phyloP scores from a whole-genome alignment of 1,140 invertebrate genomes.

The Bathynomus jamesi region DNA sequence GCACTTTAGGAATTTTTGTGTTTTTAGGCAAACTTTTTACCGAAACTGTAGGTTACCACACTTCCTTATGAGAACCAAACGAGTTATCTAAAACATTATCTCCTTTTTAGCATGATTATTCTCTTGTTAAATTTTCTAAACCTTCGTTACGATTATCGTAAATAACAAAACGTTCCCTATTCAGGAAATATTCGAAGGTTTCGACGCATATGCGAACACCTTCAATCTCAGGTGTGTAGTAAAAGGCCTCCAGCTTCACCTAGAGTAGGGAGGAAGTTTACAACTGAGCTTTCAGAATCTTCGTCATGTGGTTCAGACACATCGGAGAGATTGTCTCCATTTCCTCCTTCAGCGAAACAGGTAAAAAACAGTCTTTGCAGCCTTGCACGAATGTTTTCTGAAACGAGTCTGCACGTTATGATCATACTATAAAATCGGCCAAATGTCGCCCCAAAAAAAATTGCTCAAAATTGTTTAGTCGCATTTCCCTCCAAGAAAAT shows the following conservation, averaged over 20 bases:
- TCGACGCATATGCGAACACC: constrained; percentile 89
- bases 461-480: background rate
- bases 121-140: too few relatives aligned
- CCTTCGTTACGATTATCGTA: too few relatives aligned
- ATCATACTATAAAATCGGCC: too few relatives aligned
- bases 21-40: too few relatives aligned
- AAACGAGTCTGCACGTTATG: too few relatives aligned
- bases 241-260: constrained; percentile 63
- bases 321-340: constrained; percentile 55
- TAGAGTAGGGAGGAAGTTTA: constrained; percentile 52
- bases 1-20: too few relatives aligned
- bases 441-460: background rate
- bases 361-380: constrained; percentile 4
- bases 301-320: constrained; percentile 74
- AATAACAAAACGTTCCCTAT: too few relatives aligned
- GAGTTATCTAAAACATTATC: too few relatives aligned
- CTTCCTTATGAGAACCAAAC: too few relatives aligned
- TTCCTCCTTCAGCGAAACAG: constrained; percentile 28
- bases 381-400: background rate
- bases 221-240: constrained; percentile 77
- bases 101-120: too few relatives aligned
- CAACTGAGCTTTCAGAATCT: constrained; percentile 63
- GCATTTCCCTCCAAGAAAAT: background rate
- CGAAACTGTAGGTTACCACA: too few relatives aligned
- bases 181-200: constrained; percentile 89